Percentiles rank a stretch among this genome's conserved stretches.
Conservation (phyloP, 2,797 vertebrate species). For the Limosa lapponica region DNA sequence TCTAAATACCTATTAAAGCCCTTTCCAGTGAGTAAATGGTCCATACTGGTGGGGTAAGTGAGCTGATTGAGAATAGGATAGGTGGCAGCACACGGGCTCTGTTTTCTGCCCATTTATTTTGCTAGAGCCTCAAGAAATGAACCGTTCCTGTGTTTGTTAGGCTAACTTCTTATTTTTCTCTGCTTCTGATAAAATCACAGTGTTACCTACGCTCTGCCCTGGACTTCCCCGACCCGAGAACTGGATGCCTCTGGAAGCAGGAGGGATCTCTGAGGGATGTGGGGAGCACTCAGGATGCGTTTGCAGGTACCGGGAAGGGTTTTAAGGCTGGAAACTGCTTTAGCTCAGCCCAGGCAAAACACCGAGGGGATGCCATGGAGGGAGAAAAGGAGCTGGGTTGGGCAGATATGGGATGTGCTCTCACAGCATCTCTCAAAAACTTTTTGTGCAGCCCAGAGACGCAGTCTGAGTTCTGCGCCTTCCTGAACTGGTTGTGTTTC, state of each 20-base stretch:
- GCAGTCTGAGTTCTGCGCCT: not conserved
- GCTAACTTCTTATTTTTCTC: accelerated
- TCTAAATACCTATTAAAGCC: not conserved
- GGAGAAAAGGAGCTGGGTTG: not conserved
- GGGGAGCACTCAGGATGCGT: accelerated
- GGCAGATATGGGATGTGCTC: not conserved
- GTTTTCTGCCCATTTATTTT: not conserved
- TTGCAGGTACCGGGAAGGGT: not conserved
- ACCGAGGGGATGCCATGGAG: accelerated
- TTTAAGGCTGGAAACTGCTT: not conserved
- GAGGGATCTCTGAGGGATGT: not conserved
- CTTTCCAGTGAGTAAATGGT: not conserved
- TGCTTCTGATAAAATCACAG: not conserved
- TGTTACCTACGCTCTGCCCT: accelerated
- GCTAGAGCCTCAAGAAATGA: not conserved
- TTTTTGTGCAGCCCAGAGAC: not conserved
- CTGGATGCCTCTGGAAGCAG: not conserved
- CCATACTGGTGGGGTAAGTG: not conserved
- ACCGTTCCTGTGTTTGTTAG: not conserved
- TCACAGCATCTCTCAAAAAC: not conserved
- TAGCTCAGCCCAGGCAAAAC: not conserved
- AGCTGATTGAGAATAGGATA: not conserved
- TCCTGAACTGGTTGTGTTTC: not conserved
- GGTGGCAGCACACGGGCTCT: not conserved
- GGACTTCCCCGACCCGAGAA: not conserved